Evolutionary conservation across 2,113 vertebrate genomes (phyloP).

Genomic region (Amia ocellicauda): DNA sequence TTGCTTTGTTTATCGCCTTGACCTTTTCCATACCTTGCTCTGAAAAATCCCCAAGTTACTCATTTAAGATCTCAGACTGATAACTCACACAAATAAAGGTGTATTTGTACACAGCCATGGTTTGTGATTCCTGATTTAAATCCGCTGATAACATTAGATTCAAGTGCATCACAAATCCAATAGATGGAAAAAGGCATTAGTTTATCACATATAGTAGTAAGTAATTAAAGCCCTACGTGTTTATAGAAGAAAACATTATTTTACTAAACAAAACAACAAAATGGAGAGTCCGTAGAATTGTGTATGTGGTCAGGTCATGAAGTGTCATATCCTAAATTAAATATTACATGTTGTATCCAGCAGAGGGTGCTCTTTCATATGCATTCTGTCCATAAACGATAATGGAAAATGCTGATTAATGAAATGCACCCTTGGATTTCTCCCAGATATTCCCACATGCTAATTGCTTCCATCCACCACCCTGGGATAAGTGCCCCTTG

Average conservation of each 20-base stretch:
- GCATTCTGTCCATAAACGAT: slow-evolving; percentile 16
- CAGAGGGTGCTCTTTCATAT: slow-evolving; percentile 47
- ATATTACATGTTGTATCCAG: slow-evolving; percentile 28
- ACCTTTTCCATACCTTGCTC: neutral
- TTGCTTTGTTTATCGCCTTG: neutral
- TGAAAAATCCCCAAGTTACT: neutral
- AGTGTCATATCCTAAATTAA: slow-evolving; percentile 23
- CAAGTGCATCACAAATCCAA: no score
- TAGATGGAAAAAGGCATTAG: no score
- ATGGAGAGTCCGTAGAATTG: no score
- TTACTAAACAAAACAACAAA: slow-evolving; percentile 18
- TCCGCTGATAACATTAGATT: no score
- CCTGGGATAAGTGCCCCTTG: slow-evolving; percentile 19
- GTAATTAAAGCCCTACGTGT: slow-evolving; percentile 23
- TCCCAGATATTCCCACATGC: slow-evolving; percentile 15
- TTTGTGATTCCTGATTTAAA: no score
- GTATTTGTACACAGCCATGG: no score
- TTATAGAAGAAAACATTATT: slow-evolving; percentile 20
- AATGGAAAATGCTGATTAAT: slow-evolving; percentile 44
- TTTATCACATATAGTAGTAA: neutral
- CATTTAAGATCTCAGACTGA: slow-evolving; percentile 9
- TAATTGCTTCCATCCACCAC: slow-evolving; percentile 33
- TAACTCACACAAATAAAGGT: neutral
- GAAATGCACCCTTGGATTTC: slow-evolving; percentile 28
- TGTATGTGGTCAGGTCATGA: no score